A percentile compares a stretch with the other conserved stretches of the same genome.
Evolutionary conservation across 2,888 invertebrate genomes (phyloP).

Genomic region (Laspeyria flexula): DNA sequence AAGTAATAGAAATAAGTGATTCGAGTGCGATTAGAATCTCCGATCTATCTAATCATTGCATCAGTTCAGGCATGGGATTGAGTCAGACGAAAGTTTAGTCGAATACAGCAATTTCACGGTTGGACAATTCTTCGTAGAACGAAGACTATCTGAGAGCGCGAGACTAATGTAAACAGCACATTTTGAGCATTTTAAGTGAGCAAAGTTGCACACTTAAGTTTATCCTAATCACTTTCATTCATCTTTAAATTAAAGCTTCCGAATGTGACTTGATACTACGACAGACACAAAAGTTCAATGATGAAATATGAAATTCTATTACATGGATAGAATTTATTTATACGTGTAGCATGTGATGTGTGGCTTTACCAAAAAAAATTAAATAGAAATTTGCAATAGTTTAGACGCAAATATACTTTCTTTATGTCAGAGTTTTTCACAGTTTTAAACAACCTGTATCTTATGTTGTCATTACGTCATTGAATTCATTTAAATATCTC

Average conservation of each 20-base stretch:
- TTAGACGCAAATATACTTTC: no score
- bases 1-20: conserved; percentile 32
- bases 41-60: conserved; percentile 32
- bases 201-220: neutral
- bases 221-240: no score
- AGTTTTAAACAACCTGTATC: no score
- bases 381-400: no score
- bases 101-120: conserved; percentile 41
- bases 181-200: neutral
- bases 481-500: no score
- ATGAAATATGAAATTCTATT: no score
- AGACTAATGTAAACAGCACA: neutral
- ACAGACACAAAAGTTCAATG: no score
- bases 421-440: no score
- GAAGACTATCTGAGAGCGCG: neutral
- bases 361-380: no score
- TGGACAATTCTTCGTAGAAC: conserved; percentile 7
- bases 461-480: no score
- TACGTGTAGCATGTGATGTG: no score
- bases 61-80: conserved; percentile 45
- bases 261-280: neutral
- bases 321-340: no score
- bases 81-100: conserved; percentile 37
- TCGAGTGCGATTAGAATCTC: conserved; percentile 31
- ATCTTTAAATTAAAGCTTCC: neutral